A percentile compares a stretch with the other conserved stretches of the same genome.
Conservation (phyloP, 2,888 invertebrate species). For the Monopis laevigella region DNA sequence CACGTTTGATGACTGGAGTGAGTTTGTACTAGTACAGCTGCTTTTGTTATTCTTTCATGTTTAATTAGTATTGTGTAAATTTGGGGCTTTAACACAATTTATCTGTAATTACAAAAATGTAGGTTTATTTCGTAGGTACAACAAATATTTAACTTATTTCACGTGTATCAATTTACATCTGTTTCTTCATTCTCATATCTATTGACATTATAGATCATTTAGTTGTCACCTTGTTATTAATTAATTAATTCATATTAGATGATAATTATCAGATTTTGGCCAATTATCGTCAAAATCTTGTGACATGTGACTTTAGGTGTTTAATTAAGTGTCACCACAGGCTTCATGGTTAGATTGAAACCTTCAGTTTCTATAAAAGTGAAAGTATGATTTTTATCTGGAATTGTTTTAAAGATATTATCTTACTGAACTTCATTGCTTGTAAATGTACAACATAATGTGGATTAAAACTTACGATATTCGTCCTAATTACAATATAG, state of each 20-base stretch:
- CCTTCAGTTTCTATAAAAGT: constrained; percentile 33
- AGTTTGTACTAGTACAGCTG: constrained; percentile 2
- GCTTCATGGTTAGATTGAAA: constrained; percentile 17
- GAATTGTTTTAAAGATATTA: constrained; percentile 26
- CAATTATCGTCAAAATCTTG: too few relatives aligned
- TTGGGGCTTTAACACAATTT: neutral
- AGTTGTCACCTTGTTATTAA: too few relatives aligned
- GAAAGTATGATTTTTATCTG: constrained; percentile 35
- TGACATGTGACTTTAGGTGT: constrained; percentile 2
- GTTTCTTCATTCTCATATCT: too few relatives aligned
- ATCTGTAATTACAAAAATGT: neutral
- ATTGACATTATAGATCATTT: too few relatives aligned
- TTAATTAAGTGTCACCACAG: neutral
- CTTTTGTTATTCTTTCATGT: constrained; percentile 3
- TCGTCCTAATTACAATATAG: neutral
- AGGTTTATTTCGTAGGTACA: neutral
- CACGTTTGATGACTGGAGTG: constrained; percentile 39
- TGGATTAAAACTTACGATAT: neutral
- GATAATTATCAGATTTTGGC: too few relatives aligned
- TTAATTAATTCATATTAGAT: too few relatives aligned
- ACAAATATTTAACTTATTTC: too few relatives aligned
- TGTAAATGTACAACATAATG: constrained; percentile 1
- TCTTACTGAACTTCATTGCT: constrained; percentile 20
- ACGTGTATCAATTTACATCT: too few relatives aligned
- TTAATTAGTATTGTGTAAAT: constrained; percentile 5